These are phyloP conservation scores for Puffinus mauretanicus DNA, from an alignment of 2,113 vertebrate genomes.

Conservation along the genomic window DNA sequence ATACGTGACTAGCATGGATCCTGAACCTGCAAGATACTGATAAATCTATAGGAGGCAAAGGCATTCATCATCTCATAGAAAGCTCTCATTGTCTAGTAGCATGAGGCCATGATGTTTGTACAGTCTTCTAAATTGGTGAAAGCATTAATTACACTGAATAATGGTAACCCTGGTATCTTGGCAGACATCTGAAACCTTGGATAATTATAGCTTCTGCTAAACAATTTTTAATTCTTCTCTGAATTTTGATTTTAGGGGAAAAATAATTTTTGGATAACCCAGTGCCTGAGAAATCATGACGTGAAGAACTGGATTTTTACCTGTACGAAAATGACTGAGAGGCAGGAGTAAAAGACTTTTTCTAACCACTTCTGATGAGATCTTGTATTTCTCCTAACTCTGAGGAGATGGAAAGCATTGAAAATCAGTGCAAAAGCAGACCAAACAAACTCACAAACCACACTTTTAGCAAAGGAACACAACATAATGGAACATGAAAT, in stretches of 20 bases:
- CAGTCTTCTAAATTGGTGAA: constrained; percentile 54
- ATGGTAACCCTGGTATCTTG: constrained; percentile 50
- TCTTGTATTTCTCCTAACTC: constrained; percentile 56
- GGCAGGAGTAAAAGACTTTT: background rate
- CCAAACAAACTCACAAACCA: constrained; percentile 60
- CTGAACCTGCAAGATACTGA: constrained; percentile 22
- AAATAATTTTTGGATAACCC: constrained; percentile 8
- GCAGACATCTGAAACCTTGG: constrained; percentile 59
- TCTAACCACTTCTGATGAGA: constrained; percentile 19
- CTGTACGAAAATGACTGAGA: background rate
- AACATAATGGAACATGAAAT: constrained; percentile 57
- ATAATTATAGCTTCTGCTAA: constrained; percentile 47
- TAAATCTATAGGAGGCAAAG: constrained; percentile 31
- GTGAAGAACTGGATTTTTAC: background rate
- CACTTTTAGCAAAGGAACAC: constrained; percentile 39
- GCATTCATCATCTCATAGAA: constrained; percentile 51
- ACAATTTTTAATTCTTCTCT: constrained; percentile 36
- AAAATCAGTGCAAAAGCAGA: constrained; percentile 57
- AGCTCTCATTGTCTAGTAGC: constrained; percentile 28
- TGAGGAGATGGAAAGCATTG: constrained; percentile 51
- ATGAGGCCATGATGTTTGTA: constrained; percentile 22
- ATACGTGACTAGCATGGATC: constrained; percentile 28
- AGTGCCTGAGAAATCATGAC: background rate
- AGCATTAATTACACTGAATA: constrained; percentile 61
- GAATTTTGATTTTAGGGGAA: constrained; percentile 32